Conservation (phyloP, 2,797 vertebrate species). For the Enteromius viviparus region DNA sequence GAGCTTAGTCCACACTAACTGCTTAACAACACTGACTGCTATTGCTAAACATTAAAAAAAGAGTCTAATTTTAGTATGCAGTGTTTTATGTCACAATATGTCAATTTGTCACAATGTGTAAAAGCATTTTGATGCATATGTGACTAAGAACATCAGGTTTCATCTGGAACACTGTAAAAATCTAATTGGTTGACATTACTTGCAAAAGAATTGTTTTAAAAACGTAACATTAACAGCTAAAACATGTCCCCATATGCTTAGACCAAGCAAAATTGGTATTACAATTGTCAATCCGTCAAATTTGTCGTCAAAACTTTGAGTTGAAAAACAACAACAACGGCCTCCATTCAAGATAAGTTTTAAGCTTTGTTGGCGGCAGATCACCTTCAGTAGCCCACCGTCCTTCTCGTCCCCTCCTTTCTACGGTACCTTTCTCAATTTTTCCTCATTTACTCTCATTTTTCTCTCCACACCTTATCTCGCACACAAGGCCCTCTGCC, state of each 20-base stretch:
- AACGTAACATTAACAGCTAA: background rate
- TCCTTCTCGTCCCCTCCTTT: constrained; percentile 61
- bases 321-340: background rate
- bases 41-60: background rate
- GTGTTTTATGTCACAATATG: background rate
- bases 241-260: background rate
- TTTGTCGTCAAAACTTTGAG: background rate
- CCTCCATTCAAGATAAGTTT: background rate
- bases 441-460: constrained; percentile 65
- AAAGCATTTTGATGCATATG: background rate
- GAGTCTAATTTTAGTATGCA: too few relatives aligned
- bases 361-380: constrained; percentile 27
- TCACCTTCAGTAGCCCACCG: constrained; percentile 65
- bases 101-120: background rate
- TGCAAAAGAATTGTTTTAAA: background rate
- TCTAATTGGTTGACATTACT: background rate
- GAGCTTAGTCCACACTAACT: constrained; percentile 20
- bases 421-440: constrained; percentile 46
- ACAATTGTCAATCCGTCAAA: background rate
- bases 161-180: background rate
- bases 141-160: background rate
- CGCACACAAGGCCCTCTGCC: constrained; percentile 57
- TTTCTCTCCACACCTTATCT: constrained; percentile 66
- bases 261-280: background rate
- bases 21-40: background rate